These are phyloP conservation scores for Mionectes olivaceus DNA, from an alignment of 2,797 vertebrate species.

Conservation along the genomic window DNA sequence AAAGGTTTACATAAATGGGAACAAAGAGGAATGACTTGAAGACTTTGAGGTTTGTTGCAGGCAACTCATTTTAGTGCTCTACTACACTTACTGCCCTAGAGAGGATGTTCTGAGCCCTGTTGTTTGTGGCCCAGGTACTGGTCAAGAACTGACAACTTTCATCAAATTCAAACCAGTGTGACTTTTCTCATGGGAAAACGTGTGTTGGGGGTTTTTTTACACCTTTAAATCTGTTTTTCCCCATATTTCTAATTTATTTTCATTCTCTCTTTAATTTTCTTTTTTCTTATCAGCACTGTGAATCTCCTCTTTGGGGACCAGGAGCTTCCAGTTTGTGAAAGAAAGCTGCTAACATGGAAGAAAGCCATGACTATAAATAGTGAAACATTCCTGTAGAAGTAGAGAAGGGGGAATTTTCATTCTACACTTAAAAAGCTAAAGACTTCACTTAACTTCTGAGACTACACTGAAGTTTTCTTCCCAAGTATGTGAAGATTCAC, in stretches of 20 bases:
- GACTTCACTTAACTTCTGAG: neutral
- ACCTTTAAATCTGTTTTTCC: neutral
- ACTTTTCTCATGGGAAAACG: neutral
- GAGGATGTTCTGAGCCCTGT: neutral
- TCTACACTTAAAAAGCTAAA: neutral
- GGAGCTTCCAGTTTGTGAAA: neutral
- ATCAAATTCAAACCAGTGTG: neutral
- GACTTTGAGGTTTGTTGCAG: neutral
- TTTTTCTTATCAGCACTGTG: neutral
- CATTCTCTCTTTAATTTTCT: neutral
- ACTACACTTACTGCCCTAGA: neutral
- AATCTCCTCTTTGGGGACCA: neutral
- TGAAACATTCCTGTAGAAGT: rapidly evolving
- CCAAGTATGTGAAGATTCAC: neutral
- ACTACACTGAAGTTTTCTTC: neutral
- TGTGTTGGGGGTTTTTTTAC: neutral
- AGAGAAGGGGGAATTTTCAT: neutral
- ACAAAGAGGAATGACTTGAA: neutral
- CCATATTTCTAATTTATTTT: neutral
- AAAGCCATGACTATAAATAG: neutral
- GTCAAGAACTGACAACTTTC: neutral
- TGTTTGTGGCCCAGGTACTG: neutral
- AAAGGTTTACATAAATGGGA: neutral
- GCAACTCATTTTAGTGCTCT: neutral
- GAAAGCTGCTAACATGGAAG: neutral